A percentile compares a stretch with the other conserved stretches of the same genome.
phyloP scores from a whole-genome alignment of 2,113 vertebrate species.

The Lonchura striata region DNA sequence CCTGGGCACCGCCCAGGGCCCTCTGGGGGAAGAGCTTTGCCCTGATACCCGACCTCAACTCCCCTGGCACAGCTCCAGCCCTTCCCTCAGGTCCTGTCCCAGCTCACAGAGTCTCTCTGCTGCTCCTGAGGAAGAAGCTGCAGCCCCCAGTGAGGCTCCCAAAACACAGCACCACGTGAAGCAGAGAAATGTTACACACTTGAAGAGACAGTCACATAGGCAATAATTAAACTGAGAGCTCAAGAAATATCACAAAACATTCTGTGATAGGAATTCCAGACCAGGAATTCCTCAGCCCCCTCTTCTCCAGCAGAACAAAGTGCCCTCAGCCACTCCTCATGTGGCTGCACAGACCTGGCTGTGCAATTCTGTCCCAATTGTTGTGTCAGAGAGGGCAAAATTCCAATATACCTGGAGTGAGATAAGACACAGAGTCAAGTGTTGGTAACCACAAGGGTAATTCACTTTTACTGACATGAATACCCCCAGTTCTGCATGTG shows the following conservation, averaged over 20 bases:
- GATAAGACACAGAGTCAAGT: not conserved
- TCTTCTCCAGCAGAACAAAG: not conserved
- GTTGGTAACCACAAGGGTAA: not conserved
- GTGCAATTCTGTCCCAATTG: not conserved
- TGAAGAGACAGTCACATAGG: not conserved
- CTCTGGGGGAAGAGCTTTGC: not conserved
- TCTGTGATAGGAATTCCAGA: not conserved
- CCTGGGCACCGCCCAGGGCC: not conserved
- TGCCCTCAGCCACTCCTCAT: not conserved
- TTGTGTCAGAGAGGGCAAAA: not conserved
- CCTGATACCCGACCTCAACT: rapidly evolving
- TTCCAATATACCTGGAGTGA: rapidly evolving
- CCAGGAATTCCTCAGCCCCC: not conserved
- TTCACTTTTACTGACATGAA: not conserved
- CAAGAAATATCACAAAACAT: not conserved
- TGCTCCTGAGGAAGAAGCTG: not conserved
- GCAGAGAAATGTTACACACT: not conserved
- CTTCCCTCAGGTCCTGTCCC: not conserved
- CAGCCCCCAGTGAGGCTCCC: not conserved
- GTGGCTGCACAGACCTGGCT: not conserved
- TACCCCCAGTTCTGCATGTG: not conserved
- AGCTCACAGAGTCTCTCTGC: not conserved
- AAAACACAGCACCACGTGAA: not conserved
- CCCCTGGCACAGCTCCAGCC: not conserved
- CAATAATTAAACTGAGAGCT: not conserved